phyloP scores from a whole-genome alignment of 2,797 vertebrate genomes.

The Heliangelus exortis region DNA sequence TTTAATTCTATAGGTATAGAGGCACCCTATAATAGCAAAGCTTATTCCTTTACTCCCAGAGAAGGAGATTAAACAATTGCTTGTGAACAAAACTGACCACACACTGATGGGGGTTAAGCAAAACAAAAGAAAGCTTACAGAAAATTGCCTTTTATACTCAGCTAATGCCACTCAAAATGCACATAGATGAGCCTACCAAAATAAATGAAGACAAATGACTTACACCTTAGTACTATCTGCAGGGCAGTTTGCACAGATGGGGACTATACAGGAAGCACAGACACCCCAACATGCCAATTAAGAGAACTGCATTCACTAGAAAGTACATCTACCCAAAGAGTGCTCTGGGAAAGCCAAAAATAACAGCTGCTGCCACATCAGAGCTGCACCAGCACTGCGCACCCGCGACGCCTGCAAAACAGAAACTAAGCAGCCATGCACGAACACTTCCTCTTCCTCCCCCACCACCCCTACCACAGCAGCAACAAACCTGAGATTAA shows the following conservation, averaged over 20 bases:
- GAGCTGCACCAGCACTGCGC: neutral
- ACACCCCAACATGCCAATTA: neutral
- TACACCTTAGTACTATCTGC: neutral
- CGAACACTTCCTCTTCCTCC: slow-evolving; percentile 36
- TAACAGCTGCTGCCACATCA: slow-evolving; percentile 61
- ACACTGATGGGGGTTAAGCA: neutral
- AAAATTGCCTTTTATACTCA: neutral
- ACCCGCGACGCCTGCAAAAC: slow-evolving; percentile 16
- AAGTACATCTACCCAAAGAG: neutral
- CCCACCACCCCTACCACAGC: neutral
- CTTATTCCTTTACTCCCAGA: neutral
- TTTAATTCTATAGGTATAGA: neutral
- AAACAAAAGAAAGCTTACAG: neutral
- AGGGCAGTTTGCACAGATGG: neutral
- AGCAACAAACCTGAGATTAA: slow-evolving; percentile 33
- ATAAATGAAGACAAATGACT: neutral
- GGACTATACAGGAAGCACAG: neutral
- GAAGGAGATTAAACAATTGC: neutral
- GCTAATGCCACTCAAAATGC: neutral
- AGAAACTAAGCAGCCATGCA: slow-evolving; percentile 30
- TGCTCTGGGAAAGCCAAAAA: slow-evolving; percentile 41
- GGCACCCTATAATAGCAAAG: neutral
- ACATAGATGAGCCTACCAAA: neutral
- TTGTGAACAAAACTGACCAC: neutral
- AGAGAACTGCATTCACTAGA: neutral